phyloP scores from a whole-genome alignment of 2,888 invertebrate genomes.

The Blera fallax region DNA sequence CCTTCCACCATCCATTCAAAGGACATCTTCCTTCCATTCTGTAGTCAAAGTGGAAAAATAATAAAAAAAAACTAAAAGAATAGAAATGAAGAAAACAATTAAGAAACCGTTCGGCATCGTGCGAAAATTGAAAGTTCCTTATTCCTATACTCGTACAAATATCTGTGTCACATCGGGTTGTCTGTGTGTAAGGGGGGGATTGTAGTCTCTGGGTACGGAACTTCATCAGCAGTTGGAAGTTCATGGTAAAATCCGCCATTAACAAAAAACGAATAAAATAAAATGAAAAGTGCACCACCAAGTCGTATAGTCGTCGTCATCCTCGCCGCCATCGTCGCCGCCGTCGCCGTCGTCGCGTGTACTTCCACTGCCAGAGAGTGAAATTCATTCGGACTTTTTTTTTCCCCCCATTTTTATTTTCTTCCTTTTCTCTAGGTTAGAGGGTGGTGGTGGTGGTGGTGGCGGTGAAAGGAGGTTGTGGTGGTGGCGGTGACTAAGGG shows the following conservation, averaged over 20 bases:
- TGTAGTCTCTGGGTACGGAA: conserved; percentile 32
- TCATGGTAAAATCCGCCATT: conserved; percentile 68
- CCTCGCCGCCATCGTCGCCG: background rate
- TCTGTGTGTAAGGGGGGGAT: background rate
- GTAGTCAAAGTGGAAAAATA: background rate
- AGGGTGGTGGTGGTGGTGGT: background rate
- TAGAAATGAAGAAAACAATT: conserved; percentile 67
- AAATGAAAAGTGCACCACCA: conserved; percentile 65
- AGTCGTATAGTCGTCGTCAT: conserved; percentile 21
- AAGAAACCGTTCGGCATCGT: conserved; percentile 66
- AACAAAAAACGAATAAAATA: conserved; percentile 36
- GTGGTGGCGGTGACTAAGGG: conserved; percentile 37
- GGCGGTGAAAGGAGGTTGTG: background rate
- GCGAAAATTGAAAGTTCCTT: conserved; percentile 69
- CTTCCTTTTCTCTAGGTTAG: background rate
- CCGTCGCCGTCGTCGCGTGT: conserved; percentile 9
- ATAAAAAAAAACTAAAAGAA: conserved; percentile 23
- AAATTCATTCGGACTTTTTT: conserved; percentile 24
- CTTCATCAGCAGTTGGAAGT: conserved; percentile 67
- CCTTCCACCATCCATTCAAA: background rate
- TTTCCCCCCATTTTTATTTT: background rate
- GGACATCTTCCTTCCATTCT: background rate
- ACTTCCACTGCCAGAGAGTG: conserved; percentile 22
- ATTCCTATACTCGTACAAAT: background rate
- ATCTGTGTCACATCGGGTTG: conserved; percentile 61